Percentiles rank a stretch among this genome's conserved stretches.
These are phyloP conservation scores for Oncopodura yosiiana DNA, from an alignment of 1,140 invertebrate species.

Conservation along the genomic window DNA sequence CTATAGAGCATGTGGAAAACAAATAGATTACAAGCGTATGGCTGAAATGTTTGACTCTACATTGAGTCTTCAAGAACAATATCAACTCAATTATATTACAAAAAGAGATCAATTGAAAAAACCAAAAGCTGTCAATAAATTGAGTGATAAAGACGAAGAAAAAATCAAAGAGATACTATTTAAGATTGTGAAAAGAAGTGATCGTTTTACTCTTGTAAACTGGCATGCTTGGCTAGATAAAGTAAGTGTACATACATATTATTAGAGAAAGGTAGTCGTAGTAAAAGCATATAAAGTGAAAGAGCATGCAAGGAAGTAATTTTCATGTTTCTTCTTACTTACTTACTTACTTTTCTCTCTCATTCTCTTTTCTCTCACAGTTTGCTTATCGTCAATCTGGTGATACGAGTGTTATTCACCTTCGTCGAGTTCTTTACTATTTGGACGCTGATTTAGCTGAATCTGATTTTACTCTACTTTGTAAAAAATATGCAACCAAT, in stretches of 20 bases:
- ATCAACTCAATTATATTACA: constrained; percentile 30
- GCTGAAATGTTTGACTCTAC: constrained; percentile 34
- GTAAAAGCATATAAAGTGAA: too few species aligned
- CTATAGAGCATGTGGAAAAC: constrained; percentile 30
- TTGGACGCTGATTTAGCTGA: constrained; percentile 21
- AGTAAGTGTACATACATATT: constrained; percentile 1
- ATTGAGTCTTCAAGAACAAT: constrained; percentile 32
- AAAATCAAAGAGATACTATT: constrained; percentile 17
- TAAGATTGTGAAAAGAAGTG: constrained; percentile 21
- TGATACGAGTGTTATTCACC: constrained; percentile 29
- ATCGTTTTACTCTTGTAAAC: constrained; percentile 22
- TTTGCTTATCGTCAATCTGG: constrained; percentile 31
- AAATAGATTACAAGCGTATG: constrained; percentile 32
- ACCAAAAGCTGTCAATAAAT: constrained; percentile 21
- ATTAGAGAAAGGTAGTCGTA: too few species aligned
- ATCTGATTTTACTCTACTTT: constrained; percentile 30
- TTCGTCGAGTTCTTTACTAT: constrained; percentile 26
- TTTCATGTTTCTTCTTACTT: background rate
- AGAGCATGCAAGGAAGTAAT: too few species aligned
- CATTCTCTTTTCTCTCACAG: constrained; percentile 14
- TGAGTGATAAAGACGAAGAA: constrained; percentile 25
- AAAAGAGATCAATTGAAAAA: constrained; percentile 20
- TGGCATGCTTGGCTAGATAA: constrained; percentile 27
- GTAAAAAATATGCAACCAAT: constrained; percentile 33
- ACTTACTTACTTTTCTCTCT: background rate